Evolutionary conservation across 2,113 vertebrate genomes (phyloP), one percentile per base, ranked within the genome.

Genomic region (Protobothrops flavoviridis): DNA sequence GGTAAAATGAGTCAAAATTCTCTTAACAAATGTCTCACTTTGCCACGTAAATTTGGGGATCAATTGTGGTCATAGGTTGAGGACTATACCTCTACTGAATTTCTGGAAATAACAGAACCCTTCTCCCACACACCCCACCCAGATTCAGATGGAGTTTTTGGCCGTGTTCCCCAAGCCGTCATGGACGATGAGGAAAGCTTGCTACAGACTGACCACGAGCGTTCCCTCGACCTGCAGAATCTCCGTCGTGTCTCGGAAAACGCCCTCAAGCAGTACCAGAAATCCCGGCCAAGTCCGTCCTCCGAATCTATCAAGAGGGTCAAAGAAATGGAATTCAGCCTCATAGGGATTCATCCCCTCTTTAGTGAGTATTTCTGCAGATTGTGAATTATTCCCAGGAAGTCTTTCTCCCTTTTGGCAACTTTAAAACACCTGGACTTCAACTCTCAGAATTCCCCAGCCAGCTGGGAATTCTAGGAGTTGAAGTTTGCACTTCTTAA

Each of bases 231-330:
- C 64, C 98, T 99, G 93, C 96, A 97, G 92, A 98, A 98, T 95
- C 96, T 99, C 74, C 97, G 96, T 2, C 98, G 95, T 0, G 94
- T 99, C 0, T 98, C 99, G 0, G 97, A 98, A 95, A 99, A 99
- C 0, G 98, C 99, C 11, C 99, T 99, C 93, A 98, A 98, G 95
- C 99, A 99, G 95, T 99, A 99, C 89, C 95, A 99, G 92, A 98
- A 98, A 89, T 99, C 99, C 0, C 97, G 99, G 52, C 99, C 99
- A 0, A 97, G 96, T 1, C 98, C 99, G 6, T 98, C 99, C 0
- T 94, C 98, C 0, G 99, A 99, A 97, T 99, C 99, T 94, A 97
- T 99, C 97, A 99, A 98, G 94, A 97, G 99, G 48, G 98, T 98
- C 45, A 99, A 99, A 97, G 98, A 97, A 91, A 96, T 98, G 86